Percentiles rank a stretch among this genome's conserved stretches.
Evolutionary conservation across 2,113 vertebrate genomes (phyloP).

Genomic region (Myxocyprinus asiaticus): DNA sequence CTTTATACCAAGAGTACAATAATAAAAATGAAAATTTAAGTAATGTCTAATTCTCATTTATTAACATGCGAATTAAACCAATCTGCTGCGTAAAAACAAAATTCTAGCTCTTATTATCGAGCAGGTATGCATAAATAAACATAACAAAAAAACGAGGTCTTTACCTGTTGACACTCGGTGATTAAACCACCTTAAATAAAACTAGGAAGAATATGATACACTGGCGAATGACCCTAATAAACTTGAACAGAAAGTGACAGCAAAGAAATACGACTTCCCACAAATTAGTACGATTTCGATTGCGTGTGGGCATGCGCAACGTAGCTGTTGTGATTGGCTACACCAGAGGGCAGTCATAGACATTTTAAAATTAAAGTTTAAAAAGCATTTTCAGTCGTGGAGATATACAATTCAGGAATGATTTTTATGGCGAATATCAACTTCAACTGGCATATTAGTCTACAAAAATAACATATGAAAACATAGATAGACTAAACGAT

Average conservation of each 20-base stretch:
- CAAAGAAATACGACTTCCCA: neutral
- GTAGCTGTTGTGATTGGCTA: neutral
- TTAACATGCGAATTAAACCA: too few species aligned
- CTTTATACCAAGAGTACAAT: too few species aligned
- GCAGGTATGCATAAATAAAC: too few species aligned
- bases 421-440: neutral
- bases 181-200: slow-evolving; percentile 12
- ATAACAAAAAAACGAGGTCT: neutral
- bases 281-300: neutral
- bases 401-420: neutral
- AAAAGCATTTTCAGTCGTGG: too few species aligned
- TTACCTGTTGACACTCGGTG: slow-evolving; percentile 14
- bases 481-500: neutral
- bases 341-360: neutral
- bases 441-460: neutral
- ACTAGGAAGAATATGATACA: neutral
- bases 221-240: slow-evolving; percentile 21
- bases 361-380: slow-evolving; percentile 46
- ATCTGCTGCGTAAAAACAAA: too few species aligned
- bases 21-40: too few species aligned
- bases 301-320: neutral
- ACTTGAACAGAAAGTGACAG: slow-evolving; percentile 19
- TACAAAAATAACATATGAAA: neutral
- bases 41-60: too few species aligned
- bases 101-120: neutral